Conservation (phyloP, 2,888 invertebrate species). For the Gandaritis pyraliata region DNA sequence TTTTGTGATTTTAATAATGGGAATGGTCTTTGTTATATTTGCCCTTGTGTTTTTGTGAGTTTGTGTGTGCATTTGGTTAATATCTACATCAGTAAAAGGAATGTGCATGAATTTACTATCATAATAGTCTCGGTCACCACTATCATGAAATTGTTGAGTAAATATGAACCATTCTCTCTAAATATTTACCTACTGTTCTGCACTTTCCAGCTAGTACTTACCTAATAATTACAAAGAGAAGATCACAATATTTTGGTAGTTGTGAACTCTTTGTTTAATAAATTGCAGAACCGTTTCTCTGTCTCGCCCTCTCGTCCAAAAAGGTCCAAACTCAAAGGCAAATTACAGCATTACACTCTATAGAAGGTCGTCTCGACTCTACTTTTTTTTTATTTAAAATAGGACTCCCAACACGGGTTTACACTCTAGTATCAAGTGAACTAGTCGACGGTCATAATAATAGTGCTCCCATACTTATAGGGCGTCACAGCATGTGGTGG, state of each 20-base stretch:
- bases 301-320: too few species aligned
- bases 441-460: too few species aligned
- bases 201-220: neutral
- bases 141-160: conserved; percentile 15
- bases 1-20: conserved; percentile 9
- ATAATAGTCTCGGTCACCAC: conserved; percentile 17
- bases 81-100: conserved; percentile 4
- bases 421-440: too few species aligned
- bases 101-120: neutral
- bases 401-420: too few species aligned
- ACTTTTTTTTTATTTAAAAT: too few species aligned
- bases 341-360: too few species aligned
- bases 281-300: too few species aligned
- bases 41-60: conserved; percentile 28
- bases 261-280: too few species aligned
- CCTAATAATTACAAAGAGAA: neutral
- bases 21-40: conserved; percentile 13
- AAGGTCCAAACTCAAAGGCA: too few species aligned
- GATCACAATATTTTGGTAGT: neutral
- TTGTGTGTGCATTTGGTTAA: conserved; percentile 20
- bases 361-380: too few species aligned
- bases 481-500: too few species aligned
- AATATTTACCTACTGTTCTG: conserved; percentile 19
- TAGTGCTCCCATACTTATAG: too few species aligned
- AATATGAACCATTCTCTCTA: conserved; percentile 26